Evolutionary conservation across 2,113 vertebrate species (phyloP).

Genomic region (Vireo altiloquus): DNA sequence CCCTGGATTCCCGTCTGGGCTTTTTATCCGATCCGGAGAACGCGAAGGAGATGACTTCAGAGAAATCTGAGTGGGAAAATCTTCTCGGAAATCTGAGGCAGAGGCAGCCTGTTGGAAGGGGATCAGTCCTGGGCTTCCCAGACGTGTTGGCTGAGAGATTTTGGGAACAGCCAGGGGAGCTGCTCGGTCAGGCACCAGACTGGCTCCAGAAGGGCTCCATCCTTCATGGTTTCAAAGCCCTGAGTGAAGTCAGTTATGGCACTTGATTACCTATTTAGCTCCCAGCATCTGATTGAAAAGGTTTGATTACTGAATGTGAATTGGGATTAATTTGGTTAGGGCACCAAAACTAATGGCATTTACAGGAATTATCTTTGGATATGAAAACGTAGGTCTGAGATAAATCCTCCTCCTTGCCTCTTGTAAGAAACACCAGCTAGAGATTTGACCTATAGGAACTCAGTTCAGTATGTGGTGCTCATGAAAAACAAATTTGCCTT

Average conservation of each 20-base stretch:
- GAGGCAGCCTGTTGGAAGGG: background rate
- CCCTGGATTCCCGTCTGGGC: background rate
- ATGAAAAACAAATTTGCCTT: background rate
- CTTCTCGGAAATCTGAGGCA: background rate
- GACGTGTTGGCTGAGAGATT: fast-evolving
- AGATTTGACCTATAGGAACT: background rate
- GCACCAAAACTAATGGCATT: background rate
- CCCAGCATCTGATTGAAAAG: background rate
- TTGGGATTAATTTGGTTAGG: background rate
- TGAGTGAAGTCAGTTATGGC: background rate
- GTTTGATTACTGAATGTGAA: background rate
- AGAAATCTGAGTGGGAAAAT: background rate
- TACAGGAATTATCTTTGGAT: background rate
- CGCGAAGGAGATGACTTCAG: background rate
- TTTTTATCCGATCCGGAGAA: background rate
- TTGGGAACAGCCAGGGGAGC: background rate
- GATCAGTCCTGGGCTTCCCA: background rate
- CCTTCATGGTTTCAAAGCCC: fast-evolving
- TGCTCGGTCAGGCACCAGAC: fast-evolving
- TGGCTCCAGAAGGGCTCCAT: background rate
- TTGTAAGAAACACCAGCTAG: background rate
- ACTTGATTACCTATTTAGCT: background rate
- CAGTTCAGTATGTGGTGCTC: background rate
- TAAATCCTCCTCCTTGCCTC: background rate
- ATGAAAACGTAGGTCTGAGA: background rate